A percentile compares a stretch with the other conserved stretches of the same genome.
phyloP scores from a whole-genome alignment of 2,113 vertebrate species.

The Opisthocomus hoazin region DNA sequence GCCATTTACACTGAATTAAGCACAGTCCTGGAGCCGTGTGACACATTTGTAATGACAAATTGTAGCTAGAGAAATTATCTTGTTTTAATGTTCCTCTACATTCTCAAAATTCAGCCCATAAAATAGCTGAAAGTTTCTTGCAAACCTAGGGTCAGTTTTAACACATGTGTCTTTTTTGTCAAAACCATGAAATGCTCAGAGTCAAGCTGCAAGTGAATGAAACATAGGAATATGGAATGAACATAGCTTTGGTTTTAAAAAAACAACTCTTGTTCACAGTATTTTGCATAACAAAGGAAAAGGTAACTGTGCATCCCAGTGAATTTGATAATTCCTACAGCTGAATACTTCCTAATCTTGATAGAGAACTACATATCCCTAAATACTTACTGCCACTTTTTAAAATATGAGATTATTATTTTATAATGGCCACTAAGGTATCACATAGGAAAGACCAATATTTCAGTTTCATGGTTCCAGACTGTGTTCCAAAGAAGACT shows the following conservation, averaged over 20 bases:
- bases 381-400: background rate
- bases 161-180: rapidly evolving
- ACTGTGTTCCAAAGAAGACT: background rate
- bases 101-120: background rate
- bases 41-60: background rate
- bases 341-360: background rate
- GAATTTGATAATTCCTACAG: background rate
- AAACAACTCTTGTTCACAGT: background rate
- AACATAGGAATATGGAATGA: background rate
- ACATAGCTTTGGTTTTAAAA: background rate
- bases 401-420: background rate
- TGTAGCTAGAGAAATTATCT: background rate
- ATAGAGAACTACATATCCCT: background rate
- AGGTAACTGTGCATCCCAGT: background rate
- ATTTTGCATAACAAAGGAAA: background rate
- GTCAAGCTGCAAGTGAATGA: background rate
- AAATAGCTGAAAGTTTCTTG: background rate
- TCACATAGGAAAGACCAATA: background rate
- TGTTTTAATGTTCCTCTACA: background rate
- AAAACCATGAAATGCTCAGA: background rate
- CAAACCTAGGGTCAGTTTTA: background rate
- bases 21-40: background rate
- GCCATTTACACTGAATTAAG: background rate
- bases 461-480: background rate
- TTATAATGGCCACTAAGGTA: background rate